Evolutionary conservation across 92 coral and sea anemone species (phyloP).

Genomic region (Metridium senile): DNA sequence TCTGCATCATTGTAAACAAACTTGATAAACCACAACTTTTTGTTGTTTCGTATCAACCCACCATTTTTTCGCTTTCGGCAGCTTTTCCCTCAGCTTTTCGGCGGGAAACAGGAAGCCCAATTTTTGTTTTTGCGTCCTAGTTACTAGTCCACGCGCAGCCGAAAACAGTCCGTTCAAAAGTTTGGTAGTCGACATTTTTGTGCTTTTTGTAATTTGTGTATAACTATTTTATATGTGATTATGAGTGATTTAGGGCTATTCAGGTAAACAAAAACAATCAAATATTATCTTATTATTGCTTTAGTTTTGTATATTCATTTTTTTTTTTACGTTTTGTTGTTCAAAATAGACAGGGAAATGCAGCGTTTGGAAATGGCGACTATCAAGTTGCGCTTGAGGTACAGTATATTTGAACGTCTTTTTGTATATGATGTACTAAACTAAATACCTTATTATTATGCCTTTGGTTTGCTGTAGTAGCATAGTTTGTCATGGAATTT

Average conservation of each 20-base stretch:
- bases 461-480: no score
- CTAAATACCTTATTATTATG: no score
- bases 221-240: background rate
- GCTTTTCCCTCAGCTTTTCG: no score
- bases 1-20: no score
- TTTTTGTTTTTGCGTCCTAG: no score
- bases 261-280: slow-evolving; percentile 16
- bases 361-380: background rate
- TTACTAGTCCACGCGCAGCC: background rate
- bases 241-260: slow-evolving; percentile 33
- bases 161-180: background rate
- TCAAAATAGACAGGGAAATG: background rate
- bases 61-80: no score
- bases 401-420: background rate
- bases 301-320: background rate
- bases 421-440: no score
- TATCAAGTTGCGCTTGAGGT: background rate
- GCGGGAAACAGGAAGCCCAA: slow-evolving; percentile 10
- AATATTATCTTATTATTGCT: background rate
- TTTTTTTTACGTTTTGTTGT: no score
- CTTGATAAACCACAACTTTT: no score
- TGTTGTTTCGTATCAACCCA: no score
- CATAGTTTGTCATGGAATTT: no score
- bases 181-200: background rate
- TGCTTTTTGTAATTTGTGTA: background rate